Base-by-base conservation (phyloP, 2,113 vertebrate species). In the Pedetes capensis region DNA sequence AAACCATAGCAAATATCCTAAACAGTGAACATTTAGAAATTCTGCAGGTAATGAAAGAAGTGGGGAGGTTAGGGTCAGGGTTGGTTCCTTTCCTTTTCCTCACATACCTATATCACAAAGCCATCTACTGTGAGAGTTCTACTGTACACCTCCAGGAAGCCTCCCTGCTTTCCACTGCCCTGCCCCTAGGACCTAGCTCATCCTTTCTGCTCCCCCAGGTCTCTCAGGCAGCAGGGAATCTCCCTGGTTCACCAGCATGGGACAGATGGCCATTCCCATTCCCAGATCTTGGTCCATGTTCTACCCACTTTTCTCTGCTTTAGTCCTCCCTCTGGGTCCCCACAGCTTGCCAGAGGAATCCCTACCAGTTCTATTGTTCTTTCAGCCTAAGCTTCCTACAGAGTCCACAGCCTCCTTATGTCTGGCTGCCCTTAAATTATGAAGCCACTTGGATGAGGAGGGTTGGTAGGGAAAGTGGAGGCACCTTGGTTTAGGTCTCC, bases 51-150 rank as follows among this genome's bases (percentile, higher is more conserved):
- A 6, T 68, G 6, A 76, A 59, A 82, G 11, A 84, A 95, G 34
- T 32, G 23, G 17, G 55, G 39, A 23, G 23, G 37, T 34, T 74
- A 37, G n/a, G 49, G 9, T 25, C 47, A 61, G 23, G 1, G 7
- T 8, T 27, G 12, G 2, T 3, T 13, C 25, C 20, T 55, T 12
- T 3, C 32, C 23, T 42, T 75, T 2, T 10, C 2, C 1, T 11
- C 29, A 63, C 14, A 8, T 23, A 32, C 6, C 32, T 47, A 29
- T 10, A 75, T 53, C 13, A 16, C 13, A 27, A 42, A 44, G 29
- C n/a, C n/a, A n/a, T n/a, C n/a, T n/a, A 51, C 42, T 57, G 49
- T 39, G 34, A 4, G 39, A 64, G 22, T 27, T 81, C 44, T 69
- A 9, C 29, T 71, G 34, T 23, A 25, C 61, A 74, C 32, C 2